Base-by-base conservation (phyloP, 2,113 vertebrate genomes). In the Coptodon bakossiorum region DNA sequence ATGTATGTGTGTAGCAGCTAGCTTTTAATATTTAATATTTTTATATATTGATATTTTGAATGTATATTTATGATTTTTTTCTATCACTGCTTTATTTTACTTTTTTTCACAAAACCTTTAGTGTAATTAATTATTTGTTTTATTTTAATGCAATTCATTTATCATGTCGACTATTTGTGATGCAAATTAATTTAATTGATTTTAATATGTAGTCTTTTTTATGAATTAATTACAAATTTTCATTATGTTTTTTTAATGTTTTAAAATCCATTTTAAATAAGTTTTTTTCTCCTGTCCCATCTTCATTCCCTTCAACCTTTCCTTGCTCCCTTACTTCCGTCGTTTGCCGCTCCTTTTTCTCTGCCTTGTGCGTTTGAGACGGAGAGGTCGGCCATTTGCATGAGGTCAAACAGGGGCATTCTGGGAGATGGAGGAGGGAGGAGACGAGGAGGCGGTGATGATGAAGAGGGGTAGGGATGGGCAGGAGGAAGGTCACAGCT, bases 401-500 rank as follows among this genome's bases (percentile, higher is more conserved):
- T 98, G 97, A 96, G 97, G 96, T 97, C 97, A 97, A 96, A 90
- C 84, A 88, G 89, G 89, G 87, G 85, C 88, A 93, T 93, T 90
- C 14, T 93, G 92, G 90, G 92, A 90, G 83, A 83, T 85, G 78
- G 87, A 93, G 89, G 90, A 85, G 63, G 86, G 86, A 83, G 68
- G 83, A 97, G 97, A 95, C 13, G 63, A 86, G 27, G 27, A 50
- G 73, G 45, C 6, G 17, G 27, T n/a, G 73, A 78, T 61, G 90
- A 84, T 16, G 50, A 27, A 96, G 96, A 97, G 96, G 97, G 96
- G 97, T 96, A 96, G 95, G 97, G 81, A n/a, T 36, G 68, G 43
- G 40, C 43, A 40, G 95, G 96, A 96, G 96, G 96, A 97, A 98
- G 97, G 98, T 97, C 98, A 97, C 95, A 96, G 96, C 96, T 97